Conservation (phyloP, 2,888 invertebrate genomes). For the Brachyptera risi region DNA sequence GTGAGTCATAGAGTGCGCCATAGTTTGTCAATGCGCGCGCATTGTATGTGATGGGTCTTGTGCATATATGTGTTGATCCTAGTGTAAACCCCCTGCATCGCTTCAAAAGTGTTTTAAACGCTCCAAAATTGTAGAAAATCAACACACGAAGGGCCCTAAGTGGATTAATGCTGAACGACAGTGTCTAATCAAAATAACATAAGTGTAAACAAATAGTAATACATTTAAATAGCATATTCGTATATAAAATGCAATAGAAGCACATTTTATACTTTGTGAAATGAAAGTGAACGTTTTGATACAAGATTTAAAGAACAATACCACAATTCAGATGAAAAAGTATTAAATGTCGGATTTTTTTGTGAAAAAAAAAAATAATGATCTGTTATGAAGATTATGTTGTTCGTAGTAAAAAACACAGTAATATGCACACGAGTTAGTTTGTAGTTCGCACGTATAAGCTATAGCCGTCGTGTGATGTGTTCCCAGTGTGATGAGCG, state of each 20-base stretch:
- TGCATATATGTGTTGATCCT: too few species aligned
- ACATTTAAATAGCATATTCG: slow-evolving; percentile 19
- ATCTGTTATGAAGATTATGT: slow-evolving; percentile 27
- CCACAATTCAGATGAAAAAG: slow-evolving; percentile 18
- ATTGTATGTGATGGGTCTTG: too few species aligned
- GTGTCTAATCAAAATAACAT: too few species aligned
- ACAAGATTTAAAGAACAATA: slow-evolving; percentile 32
- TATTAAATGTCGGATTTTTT: slow-evolving; percentile 21
- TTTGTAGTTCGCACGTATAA: slow-evolving; percentile 7
- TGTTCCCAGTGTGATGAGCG: background rate
- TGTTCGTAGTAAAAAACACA: slow-evolving; percentile 26
- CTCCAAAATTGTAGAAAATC: too few species aligned
- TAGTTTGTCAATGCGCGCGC: too few species aligned
- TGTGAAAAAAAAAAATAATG: slow-evolving; percentile 24
- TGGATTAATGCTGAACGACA: too few species aligned
- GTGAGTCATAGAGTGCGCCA: too few species aligned
- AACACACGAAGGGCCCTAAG: too few species aligned
- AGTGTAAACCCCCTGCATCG: too few species aligned
- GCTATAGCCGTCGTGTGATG: background rate
- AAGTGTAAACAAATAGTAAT: background rate
- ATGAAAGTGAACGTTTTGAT: slow-evolving; percentile 34
- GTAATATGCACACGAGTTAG: slow-evolving; percentile 8
- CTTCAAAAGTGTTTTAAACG: too few species aligned
- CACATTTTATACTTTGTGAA: slow-evolving; percentile 35
- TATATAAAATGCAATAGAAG: slow-evolving; percentile 27